phyloP scores from a whole-genome alignment of 1,140 invertebrate species.

The Drosophila gunungcola region DNA sequence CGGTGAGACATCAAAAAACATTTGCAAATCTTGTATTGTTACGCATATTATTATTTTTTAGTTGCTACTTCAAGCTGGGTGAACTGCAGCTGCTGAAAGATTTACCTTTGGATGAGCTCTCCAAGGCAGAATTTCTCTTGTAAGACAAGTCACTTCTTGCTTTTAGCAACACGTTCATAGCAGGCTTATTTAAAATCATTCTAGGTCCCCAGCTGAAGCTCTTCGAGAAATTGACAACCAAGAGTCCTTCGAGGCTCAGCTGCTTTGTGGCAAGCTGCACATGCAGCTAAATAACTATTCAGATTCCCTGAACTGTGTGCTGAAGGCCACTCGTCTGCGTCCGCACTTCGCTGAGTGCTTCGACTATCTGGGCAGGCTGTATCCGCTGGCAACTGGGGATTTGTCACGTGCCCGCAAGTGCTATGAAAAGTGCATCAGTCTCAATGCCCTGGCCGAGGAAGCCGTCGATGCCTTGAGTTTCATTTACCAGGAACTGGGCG shows the following conservation, averaged over 20 bases:
- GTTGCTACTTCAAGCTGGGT: constrained; percentile 63
- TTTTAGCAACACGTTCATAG: background rate
- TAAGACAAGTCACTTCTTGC: constrained; percentile 11
- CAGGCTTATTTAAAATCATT: background rate
- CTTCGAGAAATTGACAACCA: constrained; percentile 86
- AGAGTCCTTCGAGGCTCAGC: constrained; percentile 85
- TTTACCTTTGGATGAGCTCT: constrained; percentile 44
- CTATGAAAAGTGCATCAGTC: constrained; percentile 92
- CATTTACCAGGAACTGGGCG: constrained; percentile 89
- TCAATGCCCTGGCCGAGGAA: constrained; percentile 88
- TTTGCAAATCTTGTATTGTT: background rate
- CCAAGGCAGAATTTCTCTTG: constrained; percentile 65
- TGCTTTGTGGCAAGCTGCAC: constrained; percentile 89
- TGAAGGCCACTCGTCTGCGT: constrained; percentile 91
- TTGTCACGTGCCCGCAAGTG: constrained; percentile 90
- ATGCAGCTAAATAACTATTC: constrained; percentile 88
- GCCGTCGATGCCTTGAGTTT: constrained; percentile 91
- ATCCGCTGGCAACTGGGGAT: constrained; percentile 87
- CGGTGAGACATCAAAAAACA: constrained; percentile 28
- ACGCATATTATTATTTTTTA: constrained; percentile 7
- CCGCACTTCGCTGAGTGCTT: constrained; percentile 90
- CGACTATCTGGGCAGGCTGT: constrained; percentile 91
- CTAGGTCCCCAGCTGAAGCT: constrained; percentile 83
- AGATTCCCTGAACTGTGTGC: constrained; percentile 87
- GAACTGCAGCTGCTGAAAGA: constrained; percentile 41